Evolutionary conservation across 2,888 invertebrate species (phyloP).

Genomic region (Epirrhoe alternata): DNA sequence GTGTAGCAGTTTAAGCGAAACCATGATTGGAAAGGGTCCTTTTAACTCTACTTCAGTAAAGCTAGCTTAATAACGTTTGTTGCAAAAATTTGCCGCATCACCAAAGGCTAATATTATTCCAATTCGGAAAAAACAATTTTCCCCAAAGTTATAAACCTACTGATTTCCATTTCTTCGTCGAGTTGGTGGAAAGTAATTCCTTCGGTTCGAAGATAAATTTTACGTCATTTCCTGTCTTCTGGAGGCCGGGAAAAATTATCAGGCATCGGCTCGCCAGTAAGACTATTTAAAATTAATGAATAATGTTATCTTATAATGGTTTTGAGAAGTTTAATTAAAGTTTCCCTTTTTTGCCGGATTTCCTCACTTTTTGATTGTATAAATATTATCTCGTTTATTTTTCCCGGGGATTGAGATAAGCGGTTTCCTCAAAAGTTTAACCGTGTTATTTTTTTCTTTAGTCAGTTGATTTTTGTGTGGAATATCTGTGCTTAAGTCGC

Average conservation of each 20-base stretch:
- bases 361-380: slow-evolving; percentile 74
- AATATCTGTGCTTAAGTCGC: slow-evolving; percentile 26
- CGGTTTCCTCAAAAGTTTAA: slow-evolving; percentile 65
- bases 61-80: slow-evolving; percentile 57
- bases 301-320: slow-evolving; percentile 84
- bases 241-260: slow-evolving; percentile 79
- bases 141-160: slow-evolving; percentile 78
- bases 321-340: slow-evolving; percentile 82
- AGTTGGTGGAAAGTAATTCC: slow-evolving; percentile 80
- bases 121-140: slow-evolving; percentile 76
- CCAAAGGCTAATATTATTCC: slow-evolving; percentile 74
- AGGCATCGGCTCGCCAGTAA: slow-evolving; percentile 74
- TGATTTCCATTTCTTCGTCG: slow-evolving; percentile 78
- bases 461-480: slow-evolving; percentile 21
- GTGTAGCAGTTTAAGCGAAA: not conserved
- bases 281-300: slow-evolving; percentile 84
- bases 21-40: not conserved
- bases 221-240: slow-evolving; percentile 79
- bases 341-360: slow-evolving; percentile 65
- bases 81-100: slow-evolving; percentile 65
- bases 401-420: slow-evolving; percentile 63
- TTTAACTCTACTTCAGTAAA: not conserved
- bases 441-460: slow-evolving; percentile 46
- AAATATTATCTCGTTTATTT: slow-evolving; percentile 78
- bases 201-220: slow-evolving; percentile 80